Evolutionary conservation across 2,888 invertebrate species (phyloP).

Genomic region (Scelioninae gen. 1): DNA sequence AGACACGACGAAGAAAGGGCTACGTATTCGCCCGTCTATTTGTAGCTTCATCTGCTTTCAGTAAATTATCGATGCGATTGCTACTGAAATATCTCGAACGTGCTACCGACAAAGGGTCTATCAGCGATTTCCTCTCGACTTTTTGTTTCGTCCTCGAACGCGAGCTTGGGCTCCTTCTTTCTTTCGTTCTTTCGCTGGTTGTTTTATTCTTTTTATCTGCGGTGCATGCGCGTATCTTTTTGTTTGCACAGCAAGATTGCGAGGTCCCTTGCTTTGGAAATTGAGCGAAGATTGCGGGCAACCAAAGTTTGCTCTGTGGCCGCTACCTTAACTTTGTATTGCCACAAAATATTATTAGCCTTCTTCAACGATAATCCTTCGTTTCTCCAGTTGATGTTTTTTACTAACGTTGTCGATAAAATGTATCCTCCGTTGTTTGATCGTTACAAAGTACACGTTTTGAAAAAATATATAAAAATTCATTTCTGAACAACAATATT

Average conservation of each 20-base stretch:
- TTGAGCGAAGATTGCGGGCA: conserved; percentile 83
- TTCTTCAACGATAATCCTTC: conserved; percentile 54
- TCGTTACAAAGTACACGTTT: not conserved
- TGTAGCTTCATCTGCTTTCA: conserved; percentile 68
- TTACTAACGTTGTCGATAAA: not conserved
- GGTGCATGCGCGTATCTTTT: conserved; percentile 78
- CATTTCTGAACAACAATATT: too few species aligned
- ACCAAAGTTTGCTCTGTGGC: conserved; percentile 83
- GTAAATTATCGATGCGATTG: conserved; percentile 81
- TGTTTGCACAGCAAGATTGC: conserved; percentile 83
- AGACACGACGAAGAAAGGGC: conserved; percentile 34
- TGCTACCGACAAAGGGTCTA: conserved; percentile 80
- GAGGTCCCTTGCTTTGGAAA: conserved; percentile 78
- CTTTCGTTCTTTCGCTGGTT: conserved; percentile 57
- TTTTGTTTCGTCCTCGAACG: conserved; percentile 61
- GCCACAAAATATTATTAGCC: conserved; percentile 81
- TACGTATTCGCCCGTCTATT: conserved; percentile 49
- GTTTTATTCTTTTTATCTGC: conserved; percentile 57
- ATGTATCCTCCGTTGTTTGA: not conserved
- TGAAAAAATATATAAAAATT: not conserved
- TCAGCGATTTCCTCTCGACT: conserved; percentile 75
- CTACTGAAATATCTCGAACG: conserved; percentile 79
- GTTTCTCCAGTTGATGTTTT: conserved; percentile 6
- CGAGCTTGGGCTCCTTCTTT: conserved; percentile 61
- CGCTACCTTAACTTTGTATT: conserved; percentile 76